phyloP scores from a whole-genome alignment of 2,113 vertebrate genomes.

The Turdus rufiventris region DNA sequence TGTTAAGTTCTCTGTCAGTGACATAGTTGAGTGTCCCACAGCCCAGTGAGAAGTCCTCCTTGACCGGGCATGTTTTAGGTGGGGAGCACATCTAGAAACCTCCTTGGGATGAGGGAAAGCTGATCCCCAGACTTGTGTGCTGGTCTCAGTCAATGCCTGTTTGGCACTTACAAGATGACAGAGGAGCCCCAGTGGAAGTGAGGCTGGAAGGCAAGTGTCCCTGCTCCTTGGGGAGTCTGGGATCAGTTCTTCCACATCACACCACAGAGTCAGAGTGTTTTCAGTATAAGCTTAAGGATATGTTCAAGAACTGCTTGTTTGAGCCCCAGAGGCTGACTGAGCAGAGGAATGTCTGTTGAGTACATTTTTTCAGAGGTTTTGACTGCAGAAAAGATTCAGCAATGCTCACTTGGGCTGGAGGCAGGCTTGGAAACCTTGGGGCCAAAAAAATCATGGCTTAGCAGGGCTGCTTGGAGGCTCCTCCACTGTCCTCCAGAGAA shows the following conservation, averaged over 20 bases:
- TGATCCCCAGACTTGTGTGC: neutral
- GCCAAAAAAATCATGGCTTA: rapidly evolving
- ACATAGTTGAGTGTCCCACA: rapidly evolving
- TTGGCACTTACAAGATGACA: neutral
- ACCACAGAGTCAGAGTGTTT: neutral
- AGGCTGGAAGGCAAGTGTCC: neutral
- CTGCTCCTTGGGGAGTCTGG: neutral
- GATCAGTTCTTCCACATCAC: neutral
- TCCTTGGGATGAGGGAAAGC: neutral
- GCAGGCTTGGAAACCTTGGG: neutral
- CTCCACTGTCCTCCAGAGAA: neutral
- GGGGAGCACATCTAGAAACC: neutral
- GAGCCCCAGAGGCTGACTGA: neutral
- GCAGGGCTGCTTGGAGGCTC: neutral
- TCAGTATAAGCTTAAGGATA: neutral
- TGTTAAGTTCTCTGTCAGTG: neutral
- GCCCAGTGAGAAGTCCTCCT: neutral
- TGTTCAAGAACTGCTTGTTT: neutral
- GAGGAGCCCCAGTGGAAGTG: neutral
- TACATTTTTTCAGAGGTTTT: neutral
- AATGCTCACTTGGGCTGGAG: neutral
- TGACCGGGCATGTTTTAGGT: rapidly evolving
- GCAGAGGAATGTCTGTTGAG: neutral
- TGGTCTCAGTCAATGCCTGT: rapidly evolving
- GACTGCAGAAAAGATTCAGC: neutral